Evolutionary conservation across 2,113 vertebrate species (phyloP).

Genomic region (Dryoscopus gambensis): DNA sequence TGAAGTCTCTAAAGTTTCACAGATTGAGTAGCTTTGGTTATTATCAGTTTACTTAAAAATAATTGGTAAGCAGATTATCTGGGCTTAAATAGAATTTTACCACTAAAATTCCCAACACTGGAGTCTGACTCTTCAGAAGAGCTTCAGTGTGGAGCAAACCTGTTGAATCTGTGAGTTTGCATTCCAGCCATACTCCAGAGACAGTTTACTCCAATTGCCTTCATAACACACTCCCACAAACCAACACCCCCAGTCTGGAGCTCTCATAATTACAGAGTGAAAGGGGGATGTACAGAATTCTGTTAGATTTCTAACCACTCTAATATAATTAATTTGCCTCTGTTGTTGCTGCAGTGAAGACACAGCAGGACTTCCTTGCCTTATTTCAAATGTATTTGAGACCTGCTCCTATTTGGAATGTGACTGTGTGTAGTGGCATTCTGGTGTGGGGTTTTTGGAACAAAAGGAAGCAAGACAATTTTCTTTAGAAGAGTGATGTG

Average conservation of each 20-base stretch:
- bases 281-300: background rate
- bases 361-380: background rate
- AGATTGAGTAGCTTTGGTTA: background rate
- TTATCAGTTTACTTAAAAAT: background rate
- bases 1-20: background rate
- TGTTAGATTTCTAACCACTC: background rate
- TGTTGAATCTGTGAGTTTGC: background rate
- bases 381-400: background rate
- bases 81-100: background rate
- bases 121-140: background rate
- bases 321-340: background rate
- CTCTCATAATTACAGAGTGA: background rate
- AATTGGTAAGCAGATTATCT: background rate
- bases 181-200: background rate
- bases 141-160: background rate
- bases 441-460: background rate
- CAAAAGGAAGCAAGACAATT: background rate
- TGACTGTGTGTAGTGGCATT: background rate
- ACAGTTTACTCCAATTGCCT: background rate
- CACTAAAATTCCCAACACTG: background rate
- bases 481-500: background rate
- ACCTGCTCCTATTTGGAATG: background rate
- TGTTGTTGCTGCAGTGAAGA: background rate
- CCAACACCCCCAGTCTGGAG: background rate
- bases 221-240: background rate